These are phyloP conservation scores for Oscheius onirici DNA, from an alignment of 2,888 invertebrate species.

Conservation along the genomic window DNA sequence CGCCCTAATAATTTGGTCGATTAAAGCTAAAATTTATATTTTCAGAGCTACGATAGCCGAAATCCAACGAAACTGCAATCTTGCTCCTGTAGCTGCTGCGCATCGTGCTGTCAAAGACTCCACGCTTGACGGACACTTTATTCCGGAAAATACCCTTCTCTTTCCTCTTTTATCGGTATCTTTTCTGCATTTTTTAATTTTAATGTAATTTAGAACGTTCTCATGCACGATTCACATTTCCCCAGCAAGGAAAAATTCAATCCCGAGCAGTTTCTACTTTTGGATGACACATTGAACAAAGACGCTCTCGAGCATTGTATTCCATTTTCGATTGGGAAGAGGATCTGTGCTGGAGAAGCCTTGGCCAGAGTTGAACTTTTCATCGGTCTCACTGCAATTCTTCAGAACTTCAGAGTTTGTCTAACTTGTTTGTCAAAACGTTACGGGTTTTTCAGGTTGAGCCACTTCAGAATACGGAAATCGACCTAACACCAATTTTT, in stretches of 20 bases:
- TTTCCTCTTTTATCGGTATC: conserved; percentile 7
- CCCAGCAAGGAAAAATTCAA: conserved; percentile 41
- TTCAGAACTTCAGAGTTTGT: conserved; percentile 26
- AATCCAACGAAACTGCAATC: conserved; percentile 44
- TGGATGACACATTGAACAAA: conserved; percentile 48
- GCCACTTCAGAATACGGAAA: conserved; percentile 13
- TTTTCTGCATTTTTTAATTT: too few relatives aligned
- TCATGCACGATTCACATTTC: conserved; percentile 42
- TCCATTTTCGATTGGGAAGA: conserved; percentile 53
- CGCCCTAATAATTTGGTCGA: too few relatives aligned
- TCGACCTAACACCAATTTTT: conserved; percentile 33
- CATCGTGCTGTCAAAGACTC: conserved; percentile 31
- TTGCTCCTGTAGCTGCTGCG: conserved; percentile 37
- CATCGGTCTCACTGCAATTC: conserved; percentile 33
- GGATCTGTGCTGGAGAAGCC: conserved; percentile 55
- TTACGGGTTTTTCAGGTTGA: conserved; percentile 15
- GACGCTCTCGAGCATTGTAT: conserved; percentile 44
- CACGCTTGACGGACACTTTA: conserved; percentile 12
- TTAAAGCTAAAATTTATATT: neutral
- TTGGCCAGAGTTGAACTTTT: conserved; percentile 55
- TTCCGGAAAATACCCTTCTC: conserved; percentile 38
- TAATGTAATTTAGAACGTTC: conserved; percentile 25
- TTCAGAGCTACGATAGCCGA: conserved; percentile 40
- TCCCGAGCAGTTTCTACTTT: conserved; percentile 50
- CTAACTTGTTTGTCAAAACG: too few relatives aligned